phyloP scores from a whole-genome alignment of 2,888 invertebrate genomes.

The Seira ritae region DNA sequence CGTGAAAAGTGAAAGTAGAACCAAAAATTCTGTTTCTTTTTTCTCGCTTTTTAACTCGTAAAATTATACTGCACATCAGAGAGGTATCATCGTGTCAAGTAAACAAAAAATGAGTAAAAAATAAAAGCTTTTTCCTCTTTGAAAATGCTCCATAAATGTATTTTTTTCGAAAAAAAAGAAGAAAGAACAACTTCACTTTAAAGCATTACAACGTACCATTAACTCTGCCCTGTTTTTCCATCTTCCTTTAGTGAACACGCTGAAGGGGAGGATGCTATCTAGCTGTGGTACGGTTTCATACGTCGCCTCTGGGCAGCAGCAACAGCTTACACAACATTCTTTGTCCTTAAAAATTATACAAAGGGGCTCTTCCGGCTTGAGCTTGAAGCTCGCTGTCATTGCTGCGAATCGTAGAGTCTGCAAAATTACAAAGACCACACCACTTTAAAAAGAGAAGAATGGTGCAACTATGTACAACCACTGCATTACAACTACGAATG shows the following conservation, averaged over 20 bases:
- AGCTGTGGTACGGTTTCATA: slow-evolving; percentile 66
- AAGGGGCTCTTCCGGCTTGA: slow-evolving; percentile 62
- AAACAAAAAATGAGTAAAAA: neutral
- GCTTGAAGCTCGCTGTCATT: slow-evolving; percentile 64
- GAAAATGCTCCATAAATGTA: neutral
- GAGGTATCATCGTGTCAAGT: neutral
- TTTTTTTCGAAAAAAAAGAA: neutral
- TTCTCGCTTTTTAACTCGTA: neutral
- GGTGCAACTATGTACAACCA: neutral
- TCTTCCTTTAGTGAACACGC: slow-evolving; percentile 60
- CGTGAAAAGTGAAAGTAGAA: neutral
- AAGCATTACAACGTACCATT: slow-evolving; percentile 56
- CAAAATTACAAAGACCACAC: neutral
- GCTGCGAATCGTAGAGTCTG: slow-evolving; percentile 65
- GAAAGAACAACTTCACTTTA: too few species aligned
- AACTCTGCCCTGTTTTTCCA: slow-evolving; percentile 69
- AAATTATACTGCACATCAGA: neutral
- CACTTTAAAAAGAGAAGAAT: neutral
- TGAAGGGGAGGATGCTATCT: slow-evolving; percentile 63
- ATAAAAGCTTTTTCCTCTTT: neutral
- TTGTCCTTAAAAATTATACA: slow-evolving; percentile 68
- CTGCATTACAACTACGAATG: too few species aligned
- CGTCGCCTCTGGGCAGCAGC: slow-evolving; percentile 65
- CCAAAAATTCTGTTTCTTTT: neutral
- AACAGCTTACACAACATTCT: slow-evolving; percentile 64